Conservation (phyloP, 1,140 invertebrate species). For the Helicoverpa armigera region DNA sequence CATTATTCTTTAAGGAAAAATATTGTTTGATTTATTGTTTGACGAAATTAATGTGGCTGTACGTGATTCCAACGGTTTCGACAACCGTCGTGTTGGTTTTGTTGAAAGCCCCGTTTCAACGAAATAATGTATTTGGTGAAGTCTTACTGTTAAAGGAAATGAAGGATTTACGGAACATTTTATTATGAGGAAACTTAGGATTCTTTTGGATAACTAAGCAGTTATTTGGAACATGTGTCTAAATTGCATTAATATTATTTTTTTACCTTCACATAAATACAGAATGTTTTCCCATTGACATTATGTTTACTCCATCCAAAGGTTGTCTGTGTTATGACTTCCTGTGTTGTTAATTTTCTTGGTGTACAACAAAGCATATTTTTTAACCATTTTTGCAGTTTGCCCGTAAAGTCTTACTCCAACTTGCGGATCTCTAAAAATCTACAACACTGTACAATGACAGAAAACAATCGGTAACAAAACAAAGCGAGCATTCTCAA, state of each 20-base stretch:
- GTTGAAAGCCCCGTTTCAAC: background rate
- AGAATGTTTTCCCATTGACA: background rate
- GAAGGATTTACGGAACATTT: background rate
- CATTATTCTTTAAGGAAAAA: constrained; percentile 28
- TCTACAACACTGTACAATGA: constrained; percentile 18
- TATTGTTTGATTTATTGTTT: constrained; percentile 19
- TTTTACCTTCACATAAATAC: too few species aligned
- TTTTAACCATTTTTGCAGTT: too few species aligned
- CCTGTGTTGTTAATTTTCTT: too few species aligned
- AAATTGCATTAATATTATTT: too few species aligned
- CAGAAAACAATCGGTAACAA: constrained; percentile 44
- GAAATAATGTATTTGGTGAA: constrained; percentile 9
- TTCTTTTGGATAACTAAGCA: too few species aligned
- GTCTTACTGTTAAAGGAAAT: background rate
- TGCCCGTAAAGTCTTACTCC: too few species aligned
- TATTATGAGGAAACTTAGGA: background rate
- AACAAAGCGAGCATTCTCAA: constrained; percentile 29
- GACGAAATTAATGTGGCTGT: constrained; percentile 20
- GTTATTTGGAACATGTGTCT: too few species aligned
- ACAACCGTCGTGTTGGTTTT: constrained; percentile 11
- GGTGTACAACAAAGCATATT: too few species aligned
- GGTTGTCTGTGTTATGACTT: too few species aligned
- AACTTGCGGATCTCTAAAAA: constrained; percentile 25
- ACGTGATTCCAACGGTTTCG: constrained; percentile 14
- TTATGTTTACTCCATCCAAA: too few species aligned